Evolutionary conservation across 2,888 invertebrate species (phyloP), one percentile per base, ranked within the genome.

Genomic region (Leptothorax acervorum): DNA sequence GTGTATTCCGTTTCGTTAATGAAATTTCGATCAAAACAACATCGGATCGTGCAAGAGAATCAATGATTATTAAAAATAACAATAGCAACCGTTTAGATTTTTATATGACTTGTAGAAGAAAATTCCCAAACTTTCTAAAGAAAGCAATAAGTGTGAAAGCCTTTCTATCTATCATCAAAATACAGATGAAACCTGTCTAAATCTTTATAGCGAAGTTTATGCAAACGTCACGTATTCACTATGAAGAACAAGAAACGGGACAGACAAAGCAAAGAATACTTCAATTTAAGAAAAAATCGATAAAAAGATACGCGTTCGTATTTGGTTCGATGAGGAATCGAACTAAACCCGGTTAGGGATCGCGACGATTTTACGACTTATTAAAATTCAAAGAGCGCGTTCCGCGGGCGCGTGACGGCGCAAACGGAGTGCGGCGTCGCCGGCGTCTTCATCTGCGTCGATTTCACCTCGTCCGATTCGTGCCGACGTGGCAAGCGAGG

Each of bases 311-410:
- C 12, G 60, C 39, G 48, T 39, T 39, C n/a, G 15, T n/a, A 68
- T 51, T 68, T 12, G 31, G 0, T 60, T 12, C 48, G 60, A 79
- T 51, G 60, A 73, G n/a, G 23, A 57, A 45, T 78, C 45, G 70
- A 18, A 71, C 51, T 79, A 60, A 35, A 73, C 60, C 28, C 28
- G 60, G 18, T 31, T 73, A 45, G 9, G 8, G 23, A 51, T 18
- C 6, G 48, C 11, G 18, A 70, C 48, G 35, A 60, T 62, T 79
- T 79, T 79, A 79, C 28, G 79, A 73, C 57, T 48, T 73, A 51
- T 79, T 78, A 78, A 45, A 60, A 79, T 79, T 79, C 79, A 51
- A 71, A 48, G 39, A 23, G 28, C 60, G 55, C 45, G 45, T 70
- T 70, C 6, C 48, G 28, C 23, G 55, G 3, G 31, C 55, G 60